Evolutionary conservation across 1,140 invertebrate species (phyloP).

Genomic region (Macrobrachium rosenbergii): DNA sequence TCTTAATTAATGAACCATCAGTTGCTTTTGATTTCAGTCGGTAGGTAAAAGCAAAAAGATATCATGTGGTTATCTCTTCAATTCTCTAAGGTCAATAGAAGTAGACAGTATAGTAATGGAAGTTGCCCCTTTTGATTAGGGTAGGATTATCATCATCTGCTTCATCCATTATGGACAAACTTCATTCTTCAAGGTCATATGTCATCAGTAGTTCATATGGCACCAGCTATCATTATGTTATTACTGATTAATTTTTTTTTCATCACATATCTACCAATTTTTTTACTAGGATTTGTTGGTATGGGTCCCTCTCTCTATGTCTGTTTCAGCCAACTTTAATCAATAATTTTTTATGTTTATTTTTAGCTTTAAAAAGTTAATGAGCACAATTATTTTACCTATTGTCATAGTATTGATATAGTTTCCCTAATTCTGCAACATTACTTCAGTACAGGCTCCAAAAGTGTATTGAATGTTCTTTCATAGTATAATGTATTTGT

Average conservation of each 20-base stretch:
- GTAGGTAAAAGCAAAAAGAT: constrained; percentile 47
- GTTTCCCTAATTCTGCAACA: constrained; percentile 49
- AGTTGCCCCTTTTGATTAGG: too few relatives aligned
- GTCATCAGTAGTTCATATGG: constrained; percentile 3
- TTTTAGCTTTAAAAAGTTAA: constrained; percentile 58
- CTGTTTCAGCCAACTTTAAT: too few relatives aligned
- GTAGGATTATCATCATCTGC: too few relatives aligned
- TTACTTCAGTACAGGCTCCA: constrained; percentile 31
- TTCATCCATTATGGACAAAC: too few relatives aligned
- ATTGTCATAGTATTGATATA: constrained; percentile 52
- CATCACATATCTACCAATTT: background rate
- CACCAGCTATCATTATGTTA: background rate
- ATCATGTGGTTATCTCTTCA: constrained; percentile 42
- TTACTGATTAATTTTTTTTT: constrained; percentile 13
- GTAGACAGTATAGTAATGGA: too few relatives aligned
- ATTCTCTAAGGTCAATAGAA: constrained; percentile 3
- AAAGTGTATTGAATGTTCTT: background rate
- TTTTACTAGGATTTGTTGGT: too few relatives aligned
- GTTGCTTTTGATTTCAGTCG: constrained; percentile 35
- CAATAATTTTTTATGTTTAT: constrained; percentile 49
- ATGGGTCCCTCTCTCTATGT: too few relatives aligned
- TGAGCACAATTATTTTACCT: constrained; percentile 57
- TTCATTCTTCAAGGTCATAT: too few relatives aligned
- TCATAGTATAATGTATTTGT: too few relatives aligned
- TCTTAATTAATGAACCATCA: constrained; percentile 28